Evolutionary conservation across 2,797 vertebrate species (phyloP).

Genomic region (Dromococcyx pavoninus): DNA sequence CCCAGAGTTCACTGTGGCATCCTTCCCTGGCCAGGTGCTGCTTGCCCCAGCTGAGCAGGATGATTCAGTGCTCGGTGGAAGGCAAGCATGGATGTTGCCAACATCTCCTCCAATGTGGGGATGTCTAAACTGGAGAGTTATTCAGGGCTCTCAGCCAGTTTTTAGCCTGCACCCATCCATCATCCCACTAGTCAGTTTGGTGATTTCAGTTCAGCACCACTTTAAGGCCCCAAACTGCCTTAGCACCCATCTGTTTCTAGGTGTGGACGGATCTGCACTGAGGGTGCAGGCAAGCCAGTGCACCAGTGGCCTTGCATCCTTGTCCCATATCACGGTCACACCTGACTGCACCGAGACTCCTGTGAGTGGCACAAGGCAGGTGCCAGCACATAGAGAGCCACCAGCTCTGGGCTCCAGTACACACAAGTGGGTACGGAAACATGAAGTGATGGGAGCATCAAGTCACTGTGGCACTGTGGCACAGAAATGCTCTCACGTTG

Average conservation of each 20-base stretch:
- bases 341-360: accelerated
- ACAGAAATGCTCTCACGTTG: accelerated
- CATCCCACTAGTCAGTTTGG: not conserved
- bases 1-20: not conserved
- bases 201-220: not conserved
- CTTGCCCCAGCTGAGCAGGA: not conserved
- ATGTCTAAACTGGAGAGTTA: not conserved
- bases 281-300: not conserved
- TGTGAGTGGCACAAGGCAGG: not conserved
- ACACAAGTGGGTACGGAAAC: accelerated
- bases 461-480: not conserved
- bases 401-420: not conserved
- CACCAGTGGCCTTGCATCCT: not conserved
- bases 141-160: not conserved
- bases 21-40: not conserved
- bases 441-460: not conserved
- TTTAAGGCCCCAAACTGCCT: not conserved
- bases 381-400: not conserved
- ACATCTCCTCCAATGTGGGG: not conserved
- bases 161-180: conserved; percentile 6
- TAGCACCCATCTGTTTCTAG: not conserved
- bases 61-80: not conserved
- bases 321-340: not conserved
- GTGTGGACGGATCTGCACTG: not conserved
- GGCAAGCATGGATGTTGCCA: not conserved